Base-by-base conservation (phyloP, 1,140 invertebrate genomes). In the Diorhabda sublineata region DNA sequence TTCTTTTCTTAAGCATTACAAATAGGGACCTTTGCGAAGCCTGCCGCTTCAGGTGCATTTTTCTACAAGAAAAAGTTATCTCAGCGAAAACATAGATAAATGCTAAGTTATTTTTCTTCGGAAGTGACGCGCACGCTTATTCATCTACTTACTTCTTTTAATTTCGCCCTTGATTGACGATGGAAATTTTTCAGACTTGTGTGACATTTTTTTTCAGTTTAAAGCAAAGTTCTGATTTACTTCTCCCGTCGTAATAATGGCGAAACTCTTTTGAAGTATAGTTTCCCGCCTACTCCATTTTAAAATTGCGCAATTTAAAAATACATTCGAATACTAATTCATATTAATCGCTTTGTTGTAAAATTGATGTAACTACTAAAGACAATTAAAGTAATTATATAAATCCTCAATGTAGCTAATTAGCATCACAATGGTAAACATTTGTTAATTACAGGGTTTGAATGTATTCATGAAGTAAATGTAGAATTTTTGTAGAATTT, bases 1-100 rank as follows among this genome's bases (percentile, higher is more conserved):
- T 62, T 66, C 60, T 68, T 73, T 68, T 66, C 66, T 60, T 66
- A 71, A 73, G 71, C 66, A 68, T 70, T 70, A 73, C 69, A 73
- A 73, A 73, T 73, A 64, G 58, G 66, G 41, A 66, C 61, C 66
- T 72, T 65, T 52, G 60, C 11, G 61, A 45, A 45, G 60, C 65
- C 69, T 67, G 69, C 69, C 69, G 52, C 45, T 45, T 61, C 71
- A 72, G 68, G 68, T 72, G 68, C 63, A 72, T 72, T 72, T 72
- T 69, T 69, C 71, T 72, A 66, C 58, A 41, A 43, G 57, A 61
- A 71, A 58, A 71, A 64, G 61, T 71, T 68, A 68, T 63, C 66
- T 68, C 47, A 8, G 42, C 43, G 44, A 42, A 58, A 61, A 56
- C 58, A 61, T 11, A 44, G 66, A 68, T 58, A 60, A 68, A 68